These are phyloP conservation scores for Rachycentron canadum DNA, from an alignment of 2,797 vertebrate genomes.

Conservation along the genomic window DNA sequence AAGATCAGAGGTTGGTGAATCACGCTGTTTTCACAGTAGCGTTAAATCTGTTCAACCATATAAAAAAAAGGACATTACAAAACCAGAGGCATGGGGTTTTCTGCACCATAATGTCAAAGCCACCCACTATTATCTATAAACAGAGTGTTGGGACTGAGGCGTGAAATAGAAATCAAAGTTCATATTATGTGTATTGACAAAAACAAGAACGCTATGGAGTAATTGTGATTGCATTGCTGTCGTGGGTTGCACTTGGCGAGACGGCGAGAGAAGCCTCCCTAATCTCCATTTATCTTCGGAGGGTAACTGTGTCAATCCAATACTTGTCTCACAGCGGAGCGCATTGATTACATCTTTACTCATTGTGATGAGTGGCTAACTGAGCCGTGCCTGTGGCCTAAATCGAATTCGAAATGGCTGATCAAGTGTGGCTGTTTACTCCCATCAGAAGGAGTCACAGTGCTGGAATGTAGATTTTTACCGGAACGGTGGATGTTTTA, in stretches of 20 bases:
- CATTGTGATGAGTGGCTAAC: conserved; percentile 75
- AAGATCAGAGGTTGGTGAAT: conserved; percentile 77
- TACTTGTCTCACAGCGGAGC: conserved; percentile 71
- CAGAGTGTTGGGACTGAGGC: conserved; percentile 68
- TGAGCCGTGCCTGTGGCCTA: conserved; percentile 56
- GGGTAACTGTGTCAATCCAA: conserved; percentile 81
- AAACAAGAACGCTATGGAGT: conserved; percentile 63
- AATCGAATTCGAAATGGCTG: conserved; percentile 72
- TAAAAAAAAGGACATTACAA: conserved; percentile 71
- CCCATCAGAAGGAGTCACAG: conserved; percentile 64
- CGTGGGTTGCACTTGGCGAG: conserved; percentile 44
- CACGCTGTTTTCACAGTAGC: conserved; percentile 66
- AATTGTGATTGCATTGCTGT: conserved; percentile 61
- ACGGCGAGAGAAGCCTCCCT: conserved; percentile 54
- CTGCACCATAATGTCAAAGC: conserved; percentile 71
- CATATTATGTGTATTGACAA: conserved; percentile 71
- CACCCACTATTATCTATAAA: conserved; percentile 77
- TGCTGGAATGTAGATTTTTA: conserved; percentile 64
- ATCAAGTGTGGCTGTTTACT: conserved; percentile 66
- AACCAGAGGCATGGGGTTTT: conserved; percentile 69
- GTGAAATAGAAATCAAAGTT: conserved; percentile 79
- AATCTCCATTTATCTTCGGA: conserved; percentile 76
- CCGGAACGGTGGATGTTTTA: conserved; percentile 39
- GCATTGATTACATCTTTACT: conserved; percentile 79
- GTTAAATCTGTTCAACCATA: conserved; percentile 73